phyloP scores from a whole-genome alignment of 1,140 invertebrate genomes.

The Drosophila kepulauana region DNA sequence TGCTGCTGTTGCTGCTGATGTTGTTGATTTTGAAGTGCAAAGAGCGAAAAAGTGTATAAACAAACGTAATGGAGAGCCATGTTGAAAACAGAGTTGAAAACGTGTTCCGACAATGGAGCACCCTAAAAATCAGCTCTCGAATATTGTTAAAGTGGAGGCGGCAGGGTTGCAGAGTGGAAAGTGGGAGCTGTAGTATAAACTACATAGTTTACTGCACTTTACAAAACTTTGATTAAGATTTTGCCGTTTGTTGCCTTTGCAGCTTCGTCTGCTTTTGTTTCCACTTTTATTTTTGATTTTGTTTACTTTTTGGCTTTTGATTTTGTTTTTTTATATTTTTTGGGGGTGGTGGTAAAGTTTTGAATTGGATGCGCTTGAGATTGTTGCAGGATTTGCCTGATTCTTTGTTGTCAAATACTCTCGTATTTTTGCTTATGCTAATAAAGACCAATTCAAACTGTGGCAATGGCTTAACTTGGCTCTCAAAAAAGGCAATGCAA shows the following conservation, averaged over 20 bases:
- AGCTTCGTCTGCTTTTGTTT: slow-evolving; percentile 35
- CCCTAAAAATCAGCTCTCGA: slow-evolving; percentile 67
- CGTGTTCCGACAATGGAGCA: slow-evolving; percentile 37
- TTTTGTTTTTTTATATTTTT: slow-evolving; percentile 28
- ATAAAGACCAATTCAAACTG: slow-evolving; percentile 36
- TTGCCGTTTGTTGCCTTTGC: slow-evolving; percentile 69
- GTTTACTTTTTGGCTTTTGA: slow-evolving; percentile 20
- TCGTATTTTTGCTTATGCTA: slow-evolving; percentile 29
- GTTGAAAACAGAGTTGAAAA: slow-evolving; percentile 42
- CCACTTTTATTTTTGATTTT: slow-evolving; percentile 21
- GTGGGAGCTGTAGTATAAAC: slow-evolving; percentile 49
- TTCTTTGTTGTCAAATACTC: slow-evolving; percentile 32
- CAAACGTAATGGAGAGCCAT: slow-evolving; percentile 76
- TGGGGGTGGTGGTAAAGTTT: slow-evolving; percentile 25
- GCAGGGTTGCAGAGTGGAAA: background rate
- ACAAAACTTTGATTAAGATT: slow-evolving; percentile 82
- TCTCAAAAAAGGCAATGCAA: background rate
- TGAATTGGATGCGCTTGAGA: slow-evolving; percentile 46
- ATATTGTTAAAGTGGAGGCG: background rate
- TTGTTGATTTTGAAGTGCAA: slow-evolving; percentile 79
- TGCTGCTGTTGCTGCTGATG: slow-evolving; percentile 39
- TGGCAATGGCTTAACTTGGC: slow-evolving; percentile 1
- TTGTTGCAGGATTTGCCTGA: slow-evolving; percentile 32
- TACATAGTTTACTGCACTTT: slow-evolving; percentile 81
- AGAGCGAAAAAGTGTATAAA: slow-evolving; percentile 76